These are phyloP conservation scores for Drosophila orena DNA, from an alignment of 1,140 invertebrate species.

Conservation along the genomic window DNA sequence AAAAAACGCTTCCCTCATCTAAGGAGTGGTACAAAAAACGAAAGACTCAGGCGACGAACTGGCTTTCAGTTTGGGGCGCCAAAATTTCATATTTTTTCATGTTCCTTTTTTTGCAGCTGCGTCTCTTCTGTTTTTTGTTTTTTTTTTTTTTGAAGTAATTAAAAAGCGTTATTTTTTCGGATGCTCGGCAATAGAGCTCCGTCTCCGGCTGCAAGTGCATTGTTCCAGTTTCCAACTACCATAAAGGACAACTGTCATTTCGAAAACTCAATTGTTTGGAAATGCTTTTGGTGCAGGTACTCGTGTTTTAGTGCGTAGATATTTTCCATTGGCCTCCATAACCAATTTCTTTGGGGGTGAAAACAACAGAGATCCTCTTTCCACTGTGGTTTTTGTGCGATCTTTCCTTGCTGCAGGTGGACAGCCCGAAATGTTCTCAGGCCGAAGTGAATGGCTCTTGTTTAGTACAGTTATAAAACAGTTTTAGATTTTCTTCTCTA, in stretches of 20 bases:
- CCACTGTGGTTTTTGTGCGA: constrained; percentile 42
- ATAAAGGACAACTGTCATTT: constrained; percentile 69
- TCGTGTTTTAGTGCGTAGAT: constrained; percentile 53
- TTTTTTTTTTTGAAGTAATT: constrained; percentile 65
- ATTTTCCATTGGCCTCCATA: constrained; percentile 28
- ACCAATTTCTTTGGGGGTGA: constrained; percentile 55
- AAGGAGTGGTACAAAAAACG: constrained; percentile 28
- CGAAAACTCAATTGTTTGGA: constrained; percentile 76
- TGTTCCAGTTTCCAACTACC: constrained; percentile 56
- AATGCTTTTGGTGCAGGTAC: constrained; percentile 60
- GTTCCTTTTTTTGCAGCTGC: constrained; percentile 71
- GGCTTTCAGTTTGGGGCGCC: constrained; percentile 64
- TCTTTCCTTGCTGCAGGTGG: constrained; percentile 66
- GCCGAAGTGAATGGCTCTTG: constrained; percentile 41
- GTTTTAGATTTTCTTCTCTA: constrained; percentile 35
- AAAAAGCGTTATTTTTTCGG: constrained; percentile 62
- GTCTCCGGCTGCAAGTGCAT: constrained; percentile 64
- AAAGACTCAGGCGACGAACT: constrained; percentile 78
- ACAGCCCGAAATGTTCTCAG: constrained; percentile 71
- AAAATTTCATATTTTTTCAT: constrained; percentile 39
- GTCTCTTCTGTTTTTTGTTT: constrained; percentile 26
- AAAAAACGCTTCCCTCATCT: constrained; percentile 53
- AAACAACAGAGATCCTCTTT: constrained; percentile 74
- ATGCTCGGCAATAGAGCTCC: constrained; percentile 54
- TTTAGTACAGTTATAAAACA: constrained; percentile 74